Percentiles rank a stretch among this genome's conserved stretches.
Evolutionary conservation across 2,888 invertebrate species (phyloP).

Genomic region (Brachypalpus laphriformis): DNA sequence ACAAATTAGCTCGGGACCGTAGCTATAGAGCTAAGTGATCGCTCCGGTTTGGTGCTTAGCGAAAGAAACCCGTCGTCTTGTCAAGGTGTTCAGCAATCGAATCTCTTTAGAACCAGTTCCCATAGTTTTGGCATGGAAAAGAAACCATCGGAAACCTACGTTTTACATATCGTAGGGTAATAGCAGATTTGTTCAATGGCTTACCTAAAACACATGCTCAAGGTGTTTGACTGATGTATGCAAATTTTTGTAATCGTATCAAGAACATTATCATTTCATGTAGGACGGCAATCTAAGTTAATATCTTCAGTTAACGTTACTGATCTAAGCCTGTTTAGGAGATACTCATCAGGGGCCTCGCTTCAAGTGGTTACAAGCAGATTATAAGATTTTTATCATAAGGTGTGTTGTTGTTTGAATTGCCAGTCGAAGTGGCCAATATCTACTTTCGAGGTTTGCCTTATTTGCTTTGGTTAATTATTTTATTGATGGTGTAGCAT

Average conservation of each 20-base stretch:
- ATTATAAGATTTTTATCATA: neutral
- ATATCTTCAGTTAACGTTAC: neutral
- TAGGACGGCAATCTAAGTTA: neutral
- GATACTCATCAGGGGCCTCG: conserved; percentile 6
- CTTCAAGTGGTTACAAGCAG: neutral
- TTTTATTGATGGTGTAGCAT: neutral
- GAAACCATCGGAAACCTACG: conserved; percentile 62
- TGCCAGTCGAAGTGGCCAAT: neutral
- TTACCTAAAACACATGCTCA: conserved; percentile 19
- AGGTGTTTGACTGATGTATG: conserved; percentile 30
- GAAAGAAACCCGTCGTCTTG: conserved; percentile 63
- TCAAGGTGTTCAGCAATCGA: conserved; percentile 75
- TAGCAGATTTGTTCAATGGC: conserved; percentile 13
- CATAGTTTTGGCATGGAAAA: conserved; percentile 56
- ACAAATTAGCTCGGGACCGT: conserved; percentile 58
- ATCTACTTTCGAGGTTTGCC: neutral
- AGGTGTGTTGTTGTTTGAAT: neutral
- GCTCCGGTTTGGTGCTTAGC: conserved; percentile 42
- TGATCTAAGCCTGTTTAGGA: neutral
- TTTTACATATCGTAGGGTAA: conserved; percentile 35
- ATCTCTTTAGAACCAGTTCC: conserved; percentile 69
- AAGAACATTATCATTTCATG: conserved; percentile 19
- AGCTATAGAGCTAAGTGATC: conserved; percentile 42
- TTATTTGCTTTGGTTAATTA: neutral
- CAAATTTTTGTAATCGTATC: conserved; percentile 37